phyloP scores from a whole-genome alignment of 2,797 vertebrate species.

The Lepidocolaptes lacrymiger region DNA sequence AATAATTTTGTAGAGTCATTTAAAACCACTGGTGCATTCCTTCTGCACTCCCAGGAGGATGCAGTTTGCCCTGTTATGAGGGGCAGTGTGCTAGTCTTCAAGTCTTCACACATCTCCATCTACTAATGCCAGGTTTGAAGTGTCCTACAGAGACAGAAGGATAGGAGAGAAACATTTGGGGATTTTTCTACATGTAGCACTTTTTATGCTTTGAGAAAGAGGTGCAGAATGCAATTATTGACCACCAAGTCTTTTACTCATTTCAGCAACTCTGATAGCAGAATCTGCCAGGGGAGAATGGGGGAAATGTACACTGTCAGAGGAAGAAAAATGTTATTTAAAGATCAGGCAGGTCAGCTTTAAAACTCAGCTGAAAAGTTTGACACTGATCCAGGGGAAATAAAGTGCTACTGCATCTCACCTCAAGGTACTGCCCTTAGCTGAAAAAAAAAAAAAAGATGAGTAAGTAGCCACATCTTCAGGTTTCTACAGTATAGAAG shows the following conservation, averaged over 20 bases:
- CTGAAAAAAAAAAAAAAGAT: background rate
- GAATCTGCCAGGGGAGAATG: background rate
- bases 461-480: background rate
- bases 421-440: background rate
- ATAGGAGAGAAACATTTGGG: background rate
- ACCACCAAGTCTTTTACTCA: background rate
- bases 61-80: background rate
- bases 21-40: background rate
- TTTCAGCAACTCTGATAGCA: background rate
- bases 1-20: background rate
- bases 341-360: background rate
- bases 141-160: background rate
- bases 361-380: background rate
- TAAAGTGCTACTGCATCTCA: background rate
- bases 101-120: background rate
- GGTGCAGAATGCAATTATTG: background rate
- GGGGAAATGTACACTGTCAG: background rate
- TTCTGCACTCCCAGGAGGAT: background rate
- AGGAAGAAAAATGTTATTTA: background rate
- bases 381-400: background rate
- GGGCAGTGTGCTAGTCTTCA: background rate
- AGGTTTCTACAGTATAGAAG: background rate
- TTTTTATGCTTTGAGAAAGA: background rate
- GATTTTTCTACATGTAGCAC: background rate
- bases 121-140: background rate